These are phyloP conservation scores for Ladona fulva DNA, from an alignment of 1,140 invertebrate species.

Conservation along the genomic window DNA sequence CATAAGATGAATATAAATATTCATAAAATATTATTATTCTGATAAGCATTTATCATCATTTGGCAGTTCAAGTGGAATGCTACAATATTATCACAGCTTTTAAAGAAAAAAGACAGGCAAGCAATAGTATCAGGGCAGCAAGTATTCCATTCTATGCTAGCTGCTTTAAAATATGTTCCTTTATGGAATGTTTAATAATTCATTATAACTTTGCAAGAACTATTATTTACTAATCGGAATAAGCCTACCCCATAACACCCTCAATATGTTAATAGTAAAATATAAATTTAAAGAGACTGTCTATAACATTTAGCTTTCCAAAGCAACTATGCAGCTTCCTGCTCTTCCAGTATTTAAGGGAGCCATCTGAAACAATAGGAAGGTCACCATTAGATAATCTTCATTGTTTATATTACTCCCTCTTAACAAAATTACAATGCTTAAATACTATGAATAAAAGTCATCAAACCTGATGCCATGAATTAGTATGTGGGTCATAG, in stretches of 20 bases:
- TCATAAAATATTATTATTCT: no score
- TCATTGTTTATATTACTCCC: neutral
- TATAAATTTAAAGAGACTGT: neutral
- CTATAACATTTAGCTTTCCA: neutral
- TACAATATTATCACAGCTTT: neutral
- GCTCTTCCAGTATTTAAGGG: neutral
- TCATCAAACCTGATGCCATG: constrained; percentile 60
- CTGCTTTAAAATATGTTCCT: neutral
- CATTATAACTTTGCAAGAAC: neutral
- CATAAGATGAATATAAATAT: no score
- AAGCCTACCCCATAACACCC: neutral
- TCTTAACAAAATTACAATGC: neutral
- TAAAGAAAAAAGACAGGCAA: neutral
- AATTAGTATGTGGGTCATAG: constrained; percentile 83
- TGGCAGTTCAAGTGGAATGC: neutral
- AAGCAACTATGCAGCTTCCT: neutral
- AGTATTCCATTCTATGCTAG: neutral
- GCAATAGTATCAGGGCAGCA: neutral
- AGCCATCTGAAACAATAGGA: neutral
- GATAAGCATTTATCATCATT: neutral
- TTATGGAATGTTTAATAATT: neutral
- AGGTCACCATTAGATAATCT: neutral
- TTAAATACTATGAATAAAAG: neutral
- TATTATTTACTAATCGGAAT: neutral
- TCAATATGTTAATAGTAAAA: neutral